Conservation (phyloP, 2,113 vertebrate species). For the Mesembrinibis cayennensis region DNA sequence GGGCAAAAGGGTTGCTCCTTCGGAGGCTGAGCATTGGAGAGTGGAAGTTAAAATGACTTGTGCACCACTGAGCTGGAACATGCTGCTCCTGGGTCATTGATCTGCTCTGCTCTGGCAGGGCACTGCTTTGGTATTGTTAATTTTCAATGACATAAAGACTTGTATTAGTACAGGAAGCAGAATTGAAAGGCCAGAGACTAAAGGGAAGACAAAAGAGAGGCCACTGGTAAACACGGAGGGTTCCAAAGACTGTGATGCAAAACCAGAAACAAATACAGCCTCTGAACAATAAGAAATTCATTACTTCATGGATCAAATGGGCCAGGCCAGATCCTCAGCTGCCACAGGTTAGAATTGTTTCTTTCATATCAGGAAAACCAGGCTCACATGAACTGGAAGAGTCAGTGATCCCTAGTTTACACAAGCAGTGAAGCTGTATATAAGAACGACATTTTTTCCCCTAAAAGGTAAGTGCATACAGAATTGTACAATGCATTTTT, state of each 20-base stretch:
- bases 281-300: slow-evolving; percentile 31
- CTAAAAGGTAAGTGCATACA: neutral
- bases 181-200: neutral
- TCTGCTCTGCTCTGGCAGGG: slow-evolving; percentile 44
- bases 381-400: neutral
- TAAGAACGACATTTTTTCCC: neutral
- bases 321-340: neutral
- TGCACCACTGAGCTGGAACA: slow-evolving; percentile 65
- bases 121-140: slow-evolving; percentile 31
- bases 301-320: slow-evolving; percentile 19
- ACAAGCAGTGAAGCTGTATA: neutral
- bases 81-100: slow-evolving; percentile 64
- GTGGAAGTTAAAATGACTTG: slow-evolving; percentile 65
- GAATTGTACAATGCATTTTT: neutral
- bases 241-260: slow-evolving; percentile 35
- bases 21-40: slow-evolving; percentile 35
- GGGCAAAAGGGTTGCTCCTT: slow-evolving; percentile 46
- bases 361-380: neutral
- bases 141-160: slow-evolving; percentile 50
- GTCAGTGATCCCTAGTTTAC: neutral
- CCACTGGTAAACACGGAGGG: neutral
- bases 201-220: slow-evolving; percentile 39
- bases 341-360: neutral
- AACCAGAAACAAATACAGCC: slow-evolving; percentile 7
- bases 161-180: slow-evolving; percentile 19